These are phyloP conservation scores for Malurus alboscapulatus DNA, from an alignment of 2,113 vertebrate species.

Conservation along the genomic window DNA sequence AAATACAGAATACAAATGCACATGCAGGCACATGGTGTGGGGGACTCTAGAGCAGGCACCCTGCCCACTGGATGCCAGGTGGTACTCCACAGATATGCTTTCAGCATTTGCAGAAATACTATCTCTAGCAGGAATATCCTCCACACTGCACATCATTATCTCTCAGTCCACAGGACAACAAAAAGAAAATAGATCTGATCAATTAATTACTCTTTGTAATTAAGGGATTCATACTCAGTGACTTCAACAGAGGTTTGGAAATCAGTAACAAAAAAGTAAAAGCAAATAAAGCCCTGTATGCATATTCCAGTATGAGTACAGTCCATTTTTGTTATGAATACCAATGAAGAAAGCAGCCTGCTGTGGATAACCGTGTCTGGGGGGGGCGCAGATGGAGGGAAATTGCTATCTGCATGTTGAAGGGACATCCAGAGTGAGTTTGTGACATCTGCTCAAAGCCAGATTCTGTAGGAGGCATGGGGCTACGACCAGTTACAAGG, in stretches of 20 bases:
- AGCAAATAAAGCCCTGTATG: not conserved
- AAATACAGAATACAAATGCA: not conserved
- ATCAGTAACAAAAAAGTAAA: not conserved
- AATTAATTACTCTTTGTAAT: not conserved
- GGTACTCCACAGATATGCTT: not conserved
- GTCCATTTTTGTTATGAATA: not conserved
- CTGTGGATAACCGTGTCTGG: rapidly evolving
- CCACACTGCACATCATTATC: not conserved
- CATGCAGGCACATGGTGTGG: not conserved
- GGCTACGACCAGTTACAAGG: not conserved
- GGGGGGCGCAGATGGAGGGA: not conserved
- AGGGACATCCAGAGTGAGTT: not conserved
- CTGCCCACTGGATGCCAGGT: not conserved
- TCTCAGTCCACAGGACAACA: not conserved
- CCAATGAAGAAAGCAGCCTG: not conserved
- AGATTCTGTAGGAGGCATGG: not conserved
- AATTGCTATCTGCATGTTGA: not conserved
- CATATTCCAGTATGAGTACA: not conserved
- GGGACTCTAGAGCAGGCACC: not conserved
- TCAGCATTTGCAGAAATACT: slow-evolving; percentile 6
- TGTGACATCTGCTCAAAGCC: not conserved
- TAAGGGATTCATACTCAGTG: not conserved
- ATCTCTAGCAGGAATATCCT: not conserved
- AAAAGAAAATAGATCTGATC: slow-evolving; percentile 4
- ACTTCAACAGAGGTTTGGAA: not conserved